Evolutionary conservation across 2,888 invertebrate species (phyloP).

Genomic region (Tuta absoluta): DNA sequence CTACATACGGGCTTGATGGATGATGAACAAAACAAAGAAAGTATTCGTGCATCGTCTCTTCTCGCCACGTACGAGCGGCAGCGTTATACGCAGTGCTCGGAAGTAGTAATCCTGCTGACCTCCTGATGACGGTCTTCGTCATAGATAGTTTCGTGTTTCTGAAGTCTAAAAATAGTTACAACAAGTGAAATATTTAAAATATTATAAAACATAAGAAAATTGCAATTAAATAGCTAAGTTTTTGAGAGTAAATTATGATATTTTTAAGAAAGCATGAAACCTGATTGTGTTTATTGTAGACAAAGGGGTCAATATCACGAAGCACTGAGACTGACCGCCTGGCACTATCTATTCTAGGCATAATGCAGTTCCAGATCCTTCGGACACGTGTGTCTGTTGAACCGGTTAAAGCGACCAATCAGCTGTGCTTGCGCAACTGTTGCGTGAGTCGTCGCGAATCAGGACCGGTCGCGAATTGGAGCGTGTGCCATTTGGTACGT

Average conservation of each 20-base stretch:
- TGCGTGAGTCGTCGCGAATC: conserved; percentile 50
- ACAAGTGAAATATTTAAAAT: too few species aligned
- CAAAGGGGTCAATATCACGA: too few species aligned
- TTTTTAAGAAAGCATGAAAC: too few species aligned
- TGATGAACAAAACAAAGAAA: conserved; percentile 50
- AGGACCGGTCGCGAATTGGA: conserved; percentile 55
- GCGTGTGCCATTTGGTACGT: conserved; percentile 38
- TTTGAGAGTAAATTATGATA: too few species aligned
- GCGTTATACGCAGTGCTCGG: conserved; percentile 45
- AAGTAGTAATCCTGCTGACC: background rate
- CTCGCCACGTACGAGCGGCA: conserved; percentile 38
- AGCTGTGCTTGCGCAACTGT: conserved; percentile 52
- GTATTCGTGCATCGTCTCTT: conserved; percentile 45
- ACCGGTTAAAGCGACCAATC: conserved; percentile 41
- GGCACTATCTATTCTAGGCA: background rate
- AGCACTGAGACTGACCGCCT: background rate
- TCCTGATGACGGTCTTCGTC: too few species aligned
- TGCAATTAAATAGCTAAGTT: too few species aligned
- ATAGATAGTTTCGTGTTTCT: too few species aligned
- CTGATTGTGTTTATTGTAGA: too few species aligned
- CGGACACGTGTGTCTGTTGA: background rate
- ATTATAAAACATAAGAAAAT: too few species aligned
- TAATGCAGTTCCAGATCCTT: background rate
- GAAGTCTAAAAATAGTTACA: too few species aligned
- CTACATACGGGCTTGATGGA: too few species aligned